These are phyloP conservation scores for Microcebus lehilahytsara DNA, from an alignment of 2,113 vertebrate species.

Conservation along the genomic window DNA sequence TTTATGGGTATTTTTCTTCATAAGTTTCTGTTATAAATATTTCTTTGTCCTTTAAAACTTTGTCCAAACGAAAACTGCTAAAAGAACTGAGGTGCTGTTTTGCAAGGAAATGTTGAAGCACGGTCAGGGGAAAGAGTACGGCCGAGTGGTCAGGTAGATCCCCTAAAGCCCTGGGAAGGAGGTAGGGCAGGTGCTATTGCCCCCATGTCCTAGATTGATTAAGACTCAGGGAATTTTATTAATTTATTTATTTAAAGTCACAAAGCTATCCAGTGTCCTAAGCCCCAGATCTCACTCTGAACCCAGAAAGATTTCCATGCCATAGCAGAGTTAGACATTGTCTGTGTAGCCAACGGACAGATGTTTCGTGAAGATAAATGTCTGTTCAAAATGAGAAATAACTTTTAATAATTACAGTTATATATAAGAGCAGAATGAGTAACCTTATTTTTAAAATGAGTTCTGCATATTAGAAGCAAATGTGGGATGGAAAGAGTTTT, in stretches of 20 bases:
- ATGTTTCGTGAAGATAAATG: neutral
- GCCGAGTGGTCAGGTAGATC: too few relatives aligned
- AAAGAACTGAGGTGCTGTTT: neutral
- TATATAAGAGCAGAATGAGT: neutral
- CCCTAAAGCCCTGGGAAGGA: neutral
- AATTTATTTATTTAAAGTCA: neutral
- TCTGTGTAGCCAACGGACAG: neutral
- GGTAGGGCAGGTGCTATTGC: too few relatives aligned
- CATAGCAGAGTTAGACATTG: neutral
- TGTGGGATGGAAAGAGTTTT: neutral
- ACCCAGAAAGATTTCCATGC: neutral
- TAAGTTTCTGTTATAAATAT: neutral
- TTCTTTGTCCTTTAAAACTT: neutral
- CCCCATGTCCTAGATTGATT: neutral
- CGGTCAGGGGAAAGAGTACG: fast-evolving
- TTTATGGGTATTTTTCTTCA: neutral
- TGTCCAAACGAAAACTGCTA: neutral
- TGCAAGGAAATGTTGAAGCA: neutral
- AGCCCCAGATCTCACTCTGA: neutral
- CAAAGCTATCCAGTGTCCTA: neutral
- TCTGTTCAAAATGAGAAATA: neutral
- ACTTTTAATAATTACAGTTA: neutral
- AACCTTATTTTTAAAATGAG: neutral
- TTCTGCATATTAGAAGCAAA: neutral
- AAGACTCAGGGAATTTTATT: neutral